Conservation (phyloP, 2,113 vertebrate genomes). For the Platysteira castanea region DNA sequence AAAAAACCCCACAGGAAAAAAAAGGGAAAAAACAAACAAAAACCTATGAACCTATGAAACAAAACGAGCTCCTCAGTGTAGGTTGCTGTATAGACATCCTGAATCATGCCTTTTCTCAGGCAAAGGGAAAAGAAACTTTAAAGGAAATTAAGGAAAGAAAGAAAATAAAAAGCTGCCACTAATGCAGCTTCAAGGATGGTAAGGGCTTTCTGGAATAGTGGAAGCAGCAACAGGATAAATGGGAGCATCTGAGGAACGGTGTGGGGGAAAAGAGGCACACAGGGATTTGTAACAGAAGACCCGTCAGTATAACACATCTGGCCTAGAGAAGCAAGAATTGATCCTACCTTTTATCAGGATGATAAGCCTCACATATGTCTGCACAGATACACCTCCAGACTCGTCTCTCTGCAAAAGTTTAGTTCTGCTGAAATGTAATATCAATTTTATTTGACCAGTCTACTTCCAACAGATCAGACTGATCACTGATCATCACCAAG, state of each 20-base stretch:
- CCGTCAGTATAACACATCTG: background rate
- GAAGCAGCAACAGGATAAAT: background rate
- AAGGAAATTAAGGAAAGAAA: background rate
- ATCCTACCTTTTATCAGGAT: background rate
- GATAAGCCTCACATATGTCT: background rate
- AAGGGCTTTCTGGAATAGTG: background rate
- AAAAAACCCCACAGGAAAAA: background rate
- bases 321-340: background rate
- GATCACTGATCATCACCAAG: background rate
- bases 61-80: background rate
- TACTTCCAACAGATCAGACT: background rate
- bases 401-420: background rate
- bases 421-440: background rate
- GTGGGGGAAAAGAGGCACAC: background rate
- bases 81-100: background rate
- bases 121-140: background rate
- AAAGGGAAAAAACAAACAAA: background rate
- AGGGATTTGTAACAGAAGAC: background rate
- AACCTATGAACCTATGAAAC: no score
- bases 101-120: background rate
- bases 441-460: background rate
- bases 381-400: background rate
- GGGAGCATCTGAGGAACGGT: accelerated
- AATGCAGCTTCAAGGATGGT: background rate
- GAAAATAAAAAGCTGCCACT: background rate